Conservation (phyloP, 2,888 invertebrate genomes). For the Aporophyla nigra region DNA sequence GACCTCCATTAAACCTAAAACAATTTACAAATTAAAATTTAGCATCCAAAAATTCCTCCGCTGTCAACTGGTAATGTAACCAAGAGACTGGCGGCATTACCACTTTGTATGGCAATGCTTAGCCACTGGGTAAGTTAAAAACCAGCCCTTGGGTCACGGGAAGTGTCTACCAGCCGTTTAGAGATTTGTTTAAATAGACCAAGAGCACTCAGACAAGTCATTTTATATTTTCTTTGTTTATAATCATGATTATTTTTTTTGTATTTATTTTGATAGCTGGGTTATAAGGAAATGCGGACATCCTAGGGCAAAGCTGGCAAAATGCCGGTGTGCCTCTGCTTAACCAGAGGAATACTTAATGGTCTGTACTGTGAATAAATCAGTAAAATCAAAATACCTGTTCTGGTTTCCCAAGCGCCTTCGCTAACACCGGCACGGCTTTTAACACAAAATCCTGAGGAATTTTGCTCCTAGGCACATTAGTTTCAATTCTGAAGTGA, state of each 20-base stretch:
- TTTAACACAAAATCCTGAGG: conserved; percentile 90
- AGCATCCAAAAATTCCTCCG: too few relatives aligned
- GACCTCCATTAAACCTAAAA: too few relatives aligned
- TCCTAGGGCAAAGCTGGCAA: not conserved
- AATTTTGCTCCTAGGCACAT: conserved; percentile 90
- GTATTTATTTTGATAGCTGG: not conserved
- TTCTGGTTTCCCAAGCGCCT: conserved; percentile 92
- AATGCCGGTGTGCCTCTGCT: too few relatives aligned
- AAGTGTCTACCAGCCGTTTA: too few relatives aligned
- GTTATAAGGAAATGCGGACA: not conserved
- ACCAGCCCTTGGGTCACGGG: too few relatives aligned
- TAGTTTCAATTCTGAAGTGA: conserved; percentile 92
- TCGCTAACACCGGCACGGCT: conserved; percentile 90
- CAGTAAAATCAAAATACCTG: conserved; percentile 82
- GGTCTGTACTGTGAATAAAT: not conserved
- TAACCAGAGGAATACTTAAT: not conserved
- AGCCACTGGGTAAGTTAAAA: too few relatives aligned
- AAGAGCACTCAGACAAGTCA: too few relatives aligned
- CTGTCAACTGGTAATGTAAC: too few relatives aligned
- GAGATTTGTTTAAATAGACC: too few relatives aligned
- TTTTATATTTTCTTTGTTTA: not conserved
- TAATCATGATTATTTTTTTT: not conserved
- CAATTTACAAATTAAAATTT: too few relatives aligned
- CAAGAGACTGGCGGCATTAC: too few relatives aligned
- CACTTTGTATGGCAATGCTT: too few relatives aligned